phyloP scores from a whole-genome alignment of 2,113 vertebrate species.

The Sturnus vulgaris region DNA sequence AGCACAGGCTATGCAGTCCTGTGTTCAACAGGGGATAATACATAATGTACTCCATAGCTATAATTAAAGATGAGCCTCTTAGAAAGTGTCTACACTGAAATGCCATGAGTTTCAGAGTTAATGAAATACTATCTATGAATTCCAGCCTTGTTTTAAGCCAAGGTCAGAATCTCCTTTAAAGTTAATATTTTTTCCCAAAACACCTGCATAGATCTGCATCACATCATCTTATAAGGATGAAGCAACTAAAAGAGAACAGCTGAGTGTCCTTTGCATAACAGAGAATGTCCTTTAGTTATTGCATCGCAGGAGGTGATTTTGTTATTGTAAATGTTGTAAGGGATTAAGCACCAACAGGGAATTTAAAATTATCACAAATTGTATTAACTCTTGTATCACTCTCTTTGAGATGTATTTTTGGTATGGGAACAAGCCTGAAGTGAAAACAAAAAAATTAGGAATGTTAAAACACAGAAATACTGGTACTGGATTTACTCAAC shows the following conservation, averaged over 20 bases:
- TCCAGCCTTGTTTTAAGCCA: background rate
- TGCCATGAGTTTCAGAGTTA: background rate
- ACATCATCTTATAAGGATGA: background rate
- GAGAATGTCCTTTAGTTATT: background rate
- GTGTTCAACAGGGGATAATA: background rate
- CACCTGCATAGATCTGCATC: background rate
- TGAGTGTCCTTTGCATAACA: background rate
- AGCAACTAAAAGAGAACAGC: background rate
- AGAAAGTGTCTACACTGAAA: background rate
- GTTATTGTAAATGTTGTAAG: background rate
- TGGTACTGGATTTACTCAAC: background rate
- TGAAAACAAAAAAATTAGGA: background rate
- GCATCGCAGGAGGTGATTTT: background rate
- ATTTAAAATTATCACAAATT: background rate
- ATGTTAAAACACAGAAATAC: background rate
- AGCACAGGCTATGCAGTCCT: background rate
- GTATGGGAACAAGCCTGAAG: background rate
- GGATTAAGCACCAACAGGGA: background rate
- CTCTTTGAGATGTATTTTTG: background rate
- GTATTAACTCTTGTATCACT: background rate
- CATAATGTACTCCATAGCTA: background rate
- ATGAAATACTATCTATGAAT: background rate
- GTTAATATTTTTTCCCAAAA: background rate
- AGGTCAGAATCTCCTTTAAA: background rate
- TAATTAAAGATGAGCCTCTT: background rate